Conservation (phyloP, 1,140 invertebrate species). For the Probaryconus sp. region DNA sequence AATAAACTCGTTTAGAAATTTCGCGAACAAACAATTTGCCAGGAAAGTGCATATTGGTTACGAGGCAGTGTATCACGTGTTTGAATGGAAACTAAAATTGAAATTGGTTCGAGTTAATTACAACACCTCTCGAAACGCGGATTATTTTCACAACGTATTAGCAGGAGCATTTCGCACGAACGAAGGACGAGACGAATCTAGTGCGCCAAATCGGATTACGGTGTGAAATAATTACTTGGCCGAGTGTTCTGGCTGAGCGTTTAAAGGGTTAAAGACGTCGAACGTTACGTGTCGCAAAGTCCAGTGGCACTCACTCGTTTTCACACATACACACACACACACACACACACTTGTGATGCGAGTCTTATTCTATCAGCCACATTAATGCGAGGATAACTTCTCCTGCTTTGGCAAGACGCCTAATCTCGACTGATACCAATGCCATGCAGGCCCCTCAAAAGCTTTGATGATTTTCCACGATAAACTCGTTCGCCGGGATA, state of each 20-base stretch:
- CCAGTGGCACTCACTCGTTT: conserved; percentile 8
- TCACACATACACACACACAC: too few relatives aligned
- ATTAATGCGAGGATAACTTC: conserved; percentile 4
- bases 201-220: conserved; percentile 42
- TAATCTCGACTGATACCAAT: conserved; percentile 17
- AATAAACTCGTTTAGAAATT: too few relatives aligned
- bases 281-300: conserved; percentile 17
- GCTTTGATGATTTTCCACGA: conserved; percentile 15
- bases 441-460: conserved; percentile 1
- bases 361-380: conserved; percentile 19
- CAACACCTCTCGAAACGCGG: conserved; percentile 11
- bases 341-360: too few relatives aligned
- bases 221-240: conserved; percentile 48
- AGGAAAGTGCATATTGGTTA: conserved; percentile 24
- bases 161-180: conserved; percentile 8
- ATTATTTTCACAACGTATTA: conserved; percentile 39
- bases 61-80: conserved; percentile 15
- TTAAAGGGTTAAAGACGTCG: conserved; percentile 34
- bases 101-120: conserved; percentile 44
- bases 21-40: too few relatives aligned
- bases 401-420: conserved; percentile 17
- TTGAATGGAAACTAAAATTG: conserved; percentile 36
- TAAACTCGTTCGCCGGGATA: conserved; percentile 13
- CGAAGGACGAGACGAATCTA: conserved; percentile 32
- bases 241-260: conserved; percentile 3